Conservation (phyloP, 30 jellyfish, hydroid and myxozoan genomes). For the Sanderia malayensis region DNA sequence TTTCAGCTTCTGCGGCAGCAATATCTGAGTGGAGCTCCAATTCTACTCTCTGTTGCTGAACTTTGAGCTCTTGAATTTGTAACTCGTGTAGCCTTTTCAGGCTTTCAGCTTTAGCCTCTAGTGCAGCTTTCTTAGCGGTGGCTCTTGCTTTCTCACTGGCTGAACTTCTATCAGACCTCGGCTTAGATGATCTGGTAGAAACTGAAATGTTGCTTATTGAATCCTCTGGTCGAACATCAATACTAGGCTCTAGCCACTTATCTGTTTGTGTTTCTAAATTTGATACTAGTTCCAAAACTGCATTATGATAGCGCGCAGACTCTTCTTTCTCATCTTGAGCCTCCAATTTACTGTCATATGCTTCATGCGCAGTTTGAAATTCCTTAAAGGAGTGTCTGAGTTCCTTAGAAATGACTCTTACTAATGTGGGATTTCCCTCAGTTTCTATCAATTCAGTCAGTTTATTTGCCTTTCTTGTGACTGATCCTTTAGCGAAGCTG, state of each 20-base stretch:
- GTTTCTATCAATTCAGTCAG: not conserved
- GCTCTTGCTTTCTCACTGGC: slow-evolving; percentile 9
- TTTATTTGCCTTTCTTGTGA: slow-evolving; percentile 3
- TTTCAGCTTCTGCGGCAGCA: not conserved
- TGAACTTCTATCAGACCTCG: not conserved
- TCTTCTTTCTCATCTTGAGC: not conserved
- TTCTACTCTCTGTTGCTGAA: not conserved
- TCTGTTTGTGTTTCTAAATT: not conserved
- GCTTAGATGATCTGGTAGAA: not conserved
- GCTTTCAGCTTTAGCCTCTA: slow-evolving; percentile 8
- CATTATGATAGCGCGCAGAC: not conserved
- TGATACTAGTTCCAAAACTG: not conserved
- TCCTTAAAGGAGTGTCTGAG: not conserved
- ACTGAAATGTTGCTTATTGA: not conserved
- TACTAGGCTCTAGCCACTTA: not conserved
- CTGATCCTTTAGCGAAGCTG: slow-evolving; percentile 2
- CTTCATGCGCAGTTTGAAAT: not conserved
- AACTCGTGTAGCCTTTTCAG: slow-evolving; percentile 4
- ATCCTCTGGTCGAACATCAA: slow-evolving; percentile 7
- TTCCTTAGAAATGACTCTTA: not conserved
- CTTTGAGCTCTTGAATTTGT: slow-evolving; percentile 5
- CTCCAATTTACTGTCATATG: not conserved
- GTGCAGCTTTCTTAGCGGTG: slow-evolving; percentile 16
- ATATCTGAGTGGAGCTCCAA: slow-evolving; percentile 1
- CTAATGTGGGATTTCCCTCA: not conserved